phyloP scores from a whole-genome alignment of 2,113 vertebrate genomes.

The Sterna hirundo region DNA sequence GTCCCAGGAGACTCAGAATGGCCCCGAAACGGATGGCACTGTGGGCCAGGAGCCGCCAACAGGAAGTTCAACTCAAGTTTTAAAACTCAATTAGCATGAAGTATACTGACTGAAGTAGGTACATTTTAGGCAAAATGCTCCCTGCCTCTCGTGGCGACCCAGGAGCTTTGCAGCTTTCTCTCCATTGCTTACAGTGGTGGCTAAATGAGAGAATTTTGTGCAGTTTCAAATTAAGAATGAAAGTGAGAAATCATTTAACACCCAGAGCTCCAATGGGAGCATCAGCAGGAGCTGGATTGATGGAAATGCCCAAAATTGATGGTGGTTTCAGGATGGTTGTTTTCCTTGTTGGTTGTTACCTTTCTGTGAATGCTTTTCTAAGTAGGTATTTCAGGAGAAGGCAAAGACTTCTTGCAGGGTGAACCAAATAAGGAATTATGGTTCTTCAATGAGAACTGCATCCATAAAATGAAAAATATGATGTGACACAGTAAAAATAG shows the following conservation, averaged over 20 bases:
- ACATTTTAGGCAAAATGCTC: background rate
- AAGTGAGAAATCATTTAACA: background rate
- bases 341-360: background rate
- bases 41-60: background rate
- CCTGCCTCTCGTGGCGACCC: background rate
- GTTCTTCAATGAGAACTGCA: background rate
- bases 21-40: accelerated
- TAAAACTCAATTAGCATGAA: background rate
- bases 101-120: background rate
- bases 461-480: background rate
- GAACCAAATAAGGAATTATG: background rate
- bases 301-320: background rate
- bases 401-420: background rate
- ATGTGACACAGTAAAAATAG: background rate
- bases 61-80: background rate
- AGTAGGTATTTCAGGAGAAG: background rate
- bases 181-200: background rate
- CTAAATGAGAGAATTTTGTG: background rate
- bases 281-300: background rate
- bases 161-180: background rate
- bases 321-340: background rate
- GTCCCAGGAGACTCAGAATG: background rate
- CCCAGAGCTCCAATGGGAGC: background rate
- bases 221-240: background rate
- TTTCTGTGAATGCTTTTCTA: background rate